A percentile compares a stretch with the other conserved stretches of the same genome.
Evolutionary conservation across 2,888 invertebrate species (phyloP).

Genomic region (Pristionchus japonicus): DNA sequence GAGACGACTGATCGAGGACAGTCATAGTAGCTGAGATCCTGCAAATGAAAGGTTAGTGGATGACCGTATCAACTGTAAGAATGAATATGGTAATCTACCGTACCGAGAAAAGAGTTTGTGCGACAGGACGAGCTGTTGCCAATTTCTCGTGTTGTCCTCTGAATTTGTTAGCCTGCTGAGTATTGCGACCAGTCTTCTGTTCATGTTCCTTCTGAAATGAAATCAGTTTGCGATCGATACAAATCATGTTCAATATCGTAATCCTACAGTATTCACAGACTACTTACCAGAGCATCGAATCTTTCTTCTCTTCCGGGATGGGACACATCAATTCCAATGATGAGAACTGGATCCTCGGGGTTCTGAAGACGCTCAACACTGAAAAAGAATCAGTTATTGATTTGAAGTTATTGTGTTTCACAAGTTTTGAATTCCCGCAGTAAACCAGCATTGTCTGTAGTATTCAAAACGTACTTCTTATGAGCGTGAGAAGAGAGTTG

Average conservation of each 20-base stretch:
- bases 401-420: no score
- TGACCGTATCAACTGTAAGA: not conserved
- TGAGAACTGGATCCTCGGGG: conserved; percentile 80
- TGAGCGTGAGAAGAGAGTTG: not conserved
- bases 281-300: conserved; percentile 61
- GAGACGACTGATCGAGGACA: conserved; percentile 77
- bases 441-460: not conserved
- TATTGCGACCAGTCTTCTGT: not conserved
- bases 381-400: conserved; percentile 20
- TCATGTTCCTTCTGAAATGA: not conserved
- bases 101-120: not conserved
- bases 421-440: not conserved
- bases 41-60: not conserved
- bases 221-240: not conserved
- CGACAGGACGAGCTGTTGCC: conserved; percentile 3
- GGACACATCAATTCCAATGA: conserved; percentile 92
- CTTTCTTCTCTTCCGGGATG: conserved; percentile 87
- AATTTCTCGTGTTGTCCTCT: conserved; percentile 9
- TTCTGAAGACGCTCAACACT: conserved; percentile 54
- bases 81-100: not conserved
- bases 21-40: conserved; percentile 21
- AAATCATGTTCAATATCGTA: not conserved
- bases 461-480: conserved; percentile 33
- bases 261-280: not conserved
- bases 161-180: conserved; percentile 7